Conservation (phyloP, 2,888 invertebrate genomes). For the Hypena proboscidalis region DNA sequence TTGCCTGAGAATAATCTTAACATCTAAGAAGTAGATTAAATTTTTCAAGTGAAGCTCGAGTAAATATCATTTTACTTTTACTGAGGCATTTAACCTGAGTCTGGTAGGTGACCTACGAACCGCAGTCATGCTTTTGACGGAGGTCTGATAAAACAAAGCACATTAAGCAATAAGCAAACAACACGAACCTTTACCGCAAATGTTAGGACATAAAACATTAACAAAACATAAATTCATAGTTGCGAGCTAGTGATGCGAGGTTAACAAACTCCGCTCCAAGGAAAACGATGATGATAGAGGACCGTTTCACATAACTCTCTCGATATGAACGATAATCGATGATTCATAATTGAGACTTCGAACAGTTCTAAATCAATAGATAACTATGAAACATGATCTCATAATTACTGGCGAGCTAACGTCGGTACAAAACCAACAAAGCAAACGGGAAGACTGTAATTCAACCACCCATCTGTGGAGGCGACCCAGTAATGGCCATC, state of each 20-base stretch:
- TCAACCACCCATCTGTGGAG: slow-evolving; percentile 75
- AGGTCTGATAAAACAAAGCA: slow-evolving; percentile 35
- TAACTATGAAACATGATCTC: slow-evolving; percentile 80
- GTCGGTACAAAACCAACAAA: slow-evolving; percentile 75
- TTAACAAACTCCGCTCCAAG: slow-evolving; percentile 60
- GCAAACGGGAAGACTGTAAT: slow-evolving; percentile 75
- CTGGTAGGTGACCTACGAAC: slow-evolving; percentile 34
- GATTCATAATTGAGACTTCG: slow-evolving; percentile 79
- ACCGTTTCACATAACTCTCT: slow-evolving; percentile 69
- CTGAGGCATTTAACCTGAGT: not conserved
- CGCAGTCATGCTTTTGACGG: slow-evolving; percentile 24
- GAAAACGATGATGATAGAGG: slow-evolving; percentile 66
- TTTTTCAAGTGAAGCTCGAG: not conserved
- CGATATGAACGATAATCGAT: slow-evolving; percentile 69
- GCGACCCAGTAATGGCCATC: slow-evolving; percentile 74
- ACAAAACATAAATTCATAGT: slow-evolving; percentile 48
- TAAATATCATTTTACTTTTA: not conserved
- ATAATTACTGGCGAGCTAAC: slow-evolving; percentile 74
- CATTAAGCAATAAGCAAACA: slow-evolving; percentile 36
- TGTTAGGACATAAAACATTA: slow-evolving; percentile 47
- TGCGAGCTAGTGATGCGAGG: slow-evolving; percentile 50
- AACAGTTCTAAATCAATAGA: slow-evolving; percentile 78
- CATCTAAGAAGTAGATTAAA: not conserved
- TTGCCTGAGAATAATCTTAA: slow-evolving; percentile 2
- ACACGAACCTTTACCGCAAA: slow-evolving; percentile 40